A percentile compares a stretch with the other conserved stretches of the same genome.
These are phyloP conservation scores for Bimastos eiseni DNA, from an alignment of 2,888 invertebrate species.

Conservation along the genomic window DNA sequence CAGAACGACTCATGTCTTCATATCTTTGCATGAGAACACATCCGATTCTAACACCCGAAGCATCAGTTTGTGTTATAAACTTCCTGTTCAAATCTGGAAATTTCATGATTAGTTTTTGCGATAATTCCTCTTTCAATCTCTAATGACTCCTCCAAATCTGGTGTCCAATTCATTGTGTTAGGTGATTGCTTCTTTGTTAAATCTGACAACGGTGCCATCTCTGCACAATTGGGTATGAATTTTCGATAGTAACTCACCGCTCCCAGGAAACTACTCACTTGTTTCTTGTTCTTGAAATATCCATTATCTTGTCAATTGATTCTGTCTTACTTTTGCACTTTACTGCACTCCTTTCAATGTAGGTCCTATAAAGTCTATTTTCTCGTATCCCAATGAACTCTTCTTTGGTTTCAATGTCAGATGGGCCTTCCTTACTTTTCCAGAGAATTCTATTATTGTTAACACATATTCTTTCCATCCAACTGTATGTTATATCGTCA, in stretches of 20 bases:
- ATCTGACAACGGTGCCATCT: not conserved
- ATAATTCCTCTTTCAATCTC: too few species aligned
- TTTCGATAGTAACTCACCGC: not conserved
- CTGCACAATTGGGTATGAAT: not conserved
- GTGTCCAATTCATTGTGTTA: too few species aligned
- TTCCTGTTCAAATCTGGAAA: not conserved
- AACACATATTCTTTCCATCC: too few species aligned
- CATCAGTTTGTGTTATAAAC: not conserved
- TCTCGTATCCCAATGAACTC: not conserved
- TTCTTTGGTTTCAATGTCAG: too few species aligned
- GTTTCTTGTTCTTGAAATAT: not conserved
- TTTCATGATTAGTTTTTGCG: too few species aligned
- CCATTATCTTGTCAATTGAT: not conserved
- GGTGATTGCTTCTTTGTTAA: not conserved
- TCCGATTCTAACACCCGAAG: not conserved
- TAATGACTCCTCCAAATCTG: too few species aligned
- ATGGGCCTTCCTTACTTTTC: too few species aligned
- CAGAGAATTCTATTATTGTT: too few species aligned
- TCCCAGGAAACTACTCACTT: not conserved
- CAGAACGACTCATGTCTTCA: not conserved
- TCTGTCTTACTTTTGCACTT: too few species aligned
- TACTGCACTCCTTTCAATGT: not conserved
- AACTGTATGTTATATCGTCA: too few species aligned
- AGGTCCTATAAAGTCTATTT: not conserved
- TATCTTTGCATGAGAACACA: not conserved